Evolutionary conservation across 2,888 invertebrate genomes (phyloP).

Genomic region (Polydesmus complanatus): DNA sequence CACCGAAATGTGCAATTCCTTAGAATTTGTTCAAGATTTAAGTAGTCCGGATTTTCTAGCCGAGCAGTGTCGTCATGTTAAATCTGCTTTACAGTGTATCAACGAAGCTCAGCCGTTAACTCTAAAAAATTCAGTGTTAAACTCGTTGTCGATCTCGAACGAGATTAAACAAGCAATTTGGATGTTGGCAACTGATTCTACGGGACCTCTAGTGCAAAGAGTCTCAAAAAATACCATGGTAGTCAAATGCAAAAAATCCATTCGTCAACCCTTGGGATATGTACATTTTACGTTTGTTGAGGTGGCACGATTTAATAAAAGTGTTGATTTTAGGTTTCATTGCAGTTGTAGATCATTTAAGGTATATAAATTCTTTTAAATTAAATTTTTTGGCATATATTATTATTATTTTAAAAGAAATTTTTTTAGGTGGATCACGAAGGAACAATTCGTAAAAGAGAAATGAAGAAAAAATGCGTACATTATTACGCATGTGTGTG

Average conservation of each 20-base stretch:
- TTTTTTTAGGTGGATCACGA: slow-evolving; percentile 2
- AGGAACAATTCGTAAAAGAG: slow-evolving; percentile 16
- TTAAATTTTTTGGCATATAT: background rate
- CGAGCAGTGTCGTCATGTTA: slow-evolving; percentile 45
- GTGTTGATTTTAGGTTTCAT: slow-evolving; percentile 40
- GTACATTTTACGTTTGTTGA: slow-evolving; percentile 48
- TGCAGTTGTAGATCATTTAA: slow-evolving; percentile 44
- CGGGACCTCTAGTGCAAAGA: slow-evolving; percentile 51
- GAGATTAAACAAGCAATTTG: slow-evolving; percentile 47
- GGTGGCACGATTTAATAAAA: slow-evolving; percentile 24
- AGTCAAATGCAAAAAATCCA: slow-evolving; percentile 50
- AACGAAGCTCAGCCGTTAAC: slow-evolving; percentile 46
- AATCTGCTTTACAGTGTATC: slow-evolving; percentile 47
- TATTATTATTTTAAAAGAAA: background rate
- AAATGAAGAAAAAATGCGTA: slow-evolving; percentile 39
- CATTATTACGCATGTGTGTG: slow-evolving; percentile 57
- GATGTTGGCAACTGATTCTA: slow-evolving; percentile 43
- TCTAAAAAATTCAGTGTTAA: slow-evolving; percentile 46
- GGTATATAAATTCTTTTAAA: slow-evolving; percentile 22
- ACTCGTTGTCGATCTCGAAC: slow-evolving; percentile 43
- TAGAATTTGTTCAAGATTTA: slow-evolving; percentile 22
- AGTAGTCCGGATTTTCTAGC: slow-evolving; percentile 34
- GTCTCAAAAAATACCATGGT: slow-evolving; percentile 56
- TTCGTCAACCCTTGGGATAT: slow-evolving; percentile 53
- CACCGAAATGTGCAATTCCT: slow-evolving; percentile 30